Conservation (phyloP, 2,113 vertebrate genomes). For the Spea multiplicata region DNA sequence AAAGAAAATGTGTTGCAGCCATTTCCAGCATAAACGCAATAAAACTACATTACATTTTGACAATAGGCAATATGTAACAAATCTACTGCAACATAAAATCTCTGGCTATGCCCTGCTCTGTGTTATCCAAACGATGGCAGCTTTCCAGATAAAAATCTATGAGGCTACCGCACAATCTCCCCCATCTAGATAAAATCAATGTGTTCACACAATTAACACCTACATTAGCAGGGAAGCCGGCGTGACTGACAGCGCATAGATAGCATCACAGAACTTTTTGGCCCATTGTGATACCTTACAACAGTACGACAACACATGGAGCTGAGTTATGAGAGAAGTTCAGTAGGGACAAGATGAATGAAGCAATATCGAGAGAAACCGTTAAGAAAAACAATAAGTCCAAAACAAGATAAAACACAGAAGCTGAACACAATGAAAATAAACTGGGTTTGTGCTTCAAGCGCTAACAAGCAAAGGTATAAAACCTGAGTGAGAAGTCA, state of each 20-base stretch:
- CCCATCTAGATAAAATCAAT: constrained; percentile 1
- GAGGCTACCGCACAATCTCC: neutral
- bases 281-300: constrained; percentile 26
- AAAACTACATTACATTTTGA: neutral
- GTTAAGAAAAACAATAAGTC: constrained; percentile 43
- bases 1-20: neutral
- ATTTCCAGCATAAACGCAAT: neutral
- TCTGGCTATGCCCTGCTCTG: neutral
- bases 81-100: neutral
- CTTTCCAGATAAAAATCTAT: neutral
- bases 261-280: constrained; percentile 15
- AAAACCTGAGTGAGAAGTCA: neutral
- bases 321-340: constrained; percentile 34
- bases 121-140: neutral
- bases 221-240: neutral
- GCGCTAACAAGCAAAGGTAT: constrained; percentile 8
- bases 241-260: constrained; percentile 10
- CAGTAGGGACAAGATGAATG: constrained; percentile 33
- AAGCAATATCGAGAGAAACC: constrained; percentile 33
- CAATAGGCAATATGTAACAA: neutral
- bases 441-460: constrained; percentile 38
- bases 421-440: constrained; percentile 35
- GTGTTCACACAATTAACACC: neutral
- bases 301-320: constrained; percentile 12
- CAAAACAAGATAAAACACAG: constrained; percentile 37